These are phyloP conservation scores for Gobionotothen gibberifrons DNA, from an alignment of 2,797 vertebrate species.

Conservation along the genomic window DNA sequence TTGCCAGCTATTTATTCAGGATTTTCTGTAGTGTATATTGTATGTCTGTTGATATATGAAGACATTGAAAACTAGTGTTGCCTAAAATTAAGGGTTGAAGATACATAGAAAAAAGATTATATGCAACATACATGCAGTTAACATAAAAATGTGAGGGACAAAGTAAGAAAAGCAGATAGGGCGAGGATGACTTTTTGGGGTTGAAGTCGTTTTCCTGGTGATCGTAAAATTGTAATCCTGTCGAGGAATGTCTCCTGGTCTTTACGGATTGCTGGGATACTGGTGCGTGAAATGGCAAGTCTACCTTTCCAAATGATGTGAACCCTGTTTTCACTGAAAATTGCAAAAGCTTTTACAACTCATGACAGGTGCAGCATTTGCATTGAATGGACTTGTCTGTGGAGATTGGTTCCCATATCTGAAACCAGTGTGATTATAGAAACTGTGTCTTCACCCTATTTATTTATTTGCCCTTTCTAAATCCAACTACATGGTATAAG, in stretches of 20 bases:
- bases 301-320: conserved; percentile 85
- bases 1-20: conserved; percentile 29
- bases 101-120: conserved; percentile 8
- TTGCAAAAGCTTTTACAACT: conserved; percentile 78
- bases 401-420: conserved; percentile 55
- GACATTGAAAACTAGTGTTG: not conserved
- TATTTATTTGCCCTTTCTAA: not conserved
- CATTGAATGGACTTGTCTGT: conserved; percentile 76
- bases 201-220: conserved; percentile 75
- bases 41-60: conserved; percentile 17
- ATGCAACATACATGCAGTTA: conserved; percentile 10
- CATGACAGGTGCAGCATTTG: conserved; percentile 78
- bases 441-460: conserved; percentile 29
- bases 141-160: conserved; percentile 46
- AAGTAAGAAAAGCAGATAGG: conserved; percentile 56
- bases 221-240: conserved; percentile 85
- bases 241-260: conserved; percentile 83
- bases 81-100: not conserved
- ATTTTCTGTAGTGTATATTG: conserved; percentile 3
- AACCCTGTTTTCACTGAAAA: conserved; percentile 78
- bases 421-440: conserved; percentile 43
- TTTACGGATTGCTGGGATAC: conserved; percentile 85
- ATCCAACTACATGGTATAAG: not conserved
- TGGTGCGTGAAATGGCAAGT: conserved; percentile 88
- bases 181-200: conserved; percentile 72